Base-by-base conservation (phyloP, 2,113 vertebrate species). In the Ptyas mucosa region DNA sequence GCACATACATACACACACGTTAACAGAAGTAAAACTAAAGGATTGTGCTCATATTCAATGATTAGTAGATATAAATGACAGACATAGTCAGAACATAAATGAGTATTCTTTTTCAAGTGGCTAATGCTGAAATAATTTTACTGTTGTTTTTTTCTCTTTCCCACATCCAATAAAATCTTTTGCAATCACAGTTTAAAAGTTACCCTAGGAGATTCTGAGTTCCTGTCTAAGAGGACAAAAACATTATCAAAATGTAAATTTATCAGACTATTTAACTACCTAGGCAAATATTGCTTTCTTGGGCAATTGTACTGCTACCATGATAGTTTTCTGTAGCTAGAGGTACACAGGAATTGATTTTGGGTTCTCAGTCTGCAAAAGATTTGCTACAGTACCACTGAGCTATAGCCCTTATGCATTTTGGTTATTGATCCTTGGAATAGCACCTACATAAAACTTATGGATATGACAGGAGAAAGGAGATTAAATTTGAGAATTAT, bases 121-220 rank as follows among this genome's bases (percentile, higher is more conserved):
- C n/a, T 90, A 81, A 20, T 88, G 85, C 11, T 90, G 93, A 4
- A 0, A 55, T 87, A 89, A 0, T 20, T 26, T 93, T 52, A 53
- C 15, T 91, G 9, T 58, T 39, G n/a, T n/a, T 46, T 46, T 46
- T 46, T 93, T 46, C 86, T 91, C 53, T 95, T 89, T 49, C n/a
- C 49, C 0, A 0, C 12, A 91, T 10, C 53, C 64, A 90, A n/a
- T 26, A 43, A 94, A 92, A 90, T 87, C 24, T 91, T 49, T 89
- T 91, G 81, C 89, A 52, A 88, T 90, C 23, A 46, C 29, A 90
- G 43, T 52, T 0, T 1, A 21, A 7, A 21, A 52, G 1, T 1
- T 46, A 81, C 51, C 64, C 87, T 53, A 85, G 91, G 89, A 75
- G 69, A 3, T 89, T 23, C 24, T 90, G 5, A 21, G 8, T 10